Evolutionary conservation across 2,888 invertebrate genomes (phyloP), one percentile per base, ranked within the genome.

Genomic region (Helicoverpa assulta): DNA sequence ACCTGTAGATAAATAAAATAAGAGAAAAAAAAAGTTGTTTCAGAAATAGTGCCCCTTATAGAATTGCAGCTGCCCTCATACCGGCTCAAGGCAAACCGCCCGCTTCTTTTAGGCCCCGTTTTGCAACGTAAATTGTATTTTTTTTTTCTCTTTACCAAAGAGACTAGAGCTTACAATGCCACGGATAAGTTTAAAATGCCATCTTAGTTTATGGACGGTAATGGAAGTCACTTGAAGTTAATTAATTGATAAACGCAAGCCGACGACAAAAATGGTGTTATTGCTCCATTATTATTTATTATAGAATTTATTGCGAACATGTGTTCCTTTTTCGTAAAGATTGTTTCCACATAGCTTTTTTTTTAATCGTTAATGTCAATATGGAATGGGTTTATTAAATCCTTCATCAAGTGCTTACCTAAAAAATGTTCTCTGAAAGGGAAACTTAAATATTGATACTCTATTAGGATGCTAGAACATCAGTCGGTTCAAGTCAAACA

Each of bases 11-110:
- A 92, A 89, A 90, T 73, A 74, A 78, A 75, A 70, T 90, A 90
- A 91, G 88, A 88, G 26, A 87, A 87, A 93, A 93, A 92, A 93
- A 92, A 40, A 40, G 90, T 87, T 80, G 90, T 89, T 90, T 91
- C 90, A 91, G 89, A 92, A 93, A 92, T 92, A 91, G 86, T 90
- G 89, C 92, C 92, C 92, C 89, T 87, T 86, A 88, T 88, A 84
- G 82, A 73, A 67, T 70, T 85, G 89, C 90, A 92, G 93, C 94
- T 94, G 95, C 91, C 88, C 85, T 87, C 82, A 81, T 81, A 81
- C 82, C 80, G 87, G 84, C 90, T 93, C 95, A 95, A 94, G 95
- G 95, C 90, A 85, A 95, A 92, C 95, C 86, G 83, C 92, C 90
- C 85, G 91, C 90, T 89, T 91, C 91, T 85, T 87, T 86, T 86